A percentile compares a stretch with the other conserved stretches of the same genome.
Evolutionary conservation across 2,797 vertebrate species (phyloP).

Genomic region (Syngnathus acus): DNA sequence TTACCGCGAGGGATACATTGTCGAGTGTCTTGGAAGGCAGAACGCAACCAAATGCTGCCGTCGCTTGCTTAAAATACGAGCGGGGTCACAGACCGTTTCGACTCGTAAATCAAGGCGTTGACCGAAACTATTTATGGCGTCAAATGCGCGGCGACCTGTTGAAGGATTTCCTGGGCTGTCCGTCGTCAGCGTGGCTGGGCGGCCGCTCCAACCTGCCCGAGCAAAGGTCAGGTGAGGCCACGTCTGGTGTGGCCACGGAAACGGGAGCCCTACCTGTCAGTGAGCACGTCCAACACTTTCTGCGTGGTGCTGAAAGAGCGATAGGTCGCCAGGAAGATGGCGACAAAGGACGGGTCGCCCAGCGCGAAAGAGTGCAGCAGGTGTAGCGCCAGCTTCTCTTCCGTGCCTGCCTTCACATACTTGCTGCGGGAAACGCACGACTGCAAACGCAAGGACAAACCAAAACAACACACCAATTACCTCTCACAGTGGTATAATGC

Average conservation of each 20-base stretch:
- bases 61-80: too few relatives aligned
- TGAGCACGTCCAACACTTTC: slow-evolving; percentile 75
- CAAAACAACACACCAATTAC: neutral
- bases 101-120: too few relatives aligned
- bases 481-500: neutral
- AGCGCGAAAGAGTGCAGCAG: slow-evolving; percentile 76
- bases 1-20: too few relatives aligned
- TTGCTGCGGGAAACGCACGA: slow-evolving; percentile 47
- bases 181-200: slow-evolving; percentile 54
- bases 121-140: too few relatives aligned
- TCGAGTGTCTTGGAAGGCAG: too few relatives aligned
- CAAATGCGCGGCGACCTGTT: slow-evolving; percentile 58
- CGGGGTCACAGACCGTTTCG: too few relatives aligned
- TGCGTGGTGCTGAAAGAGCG: slow-evolving; percentile 76
- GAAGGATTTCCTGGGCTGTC: slow-evolving; percentile 64
- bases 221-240: neutral
- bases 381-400: slow-evolving; percentile 80
- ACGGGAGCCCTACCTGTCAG: slow-evolving; percentile 67
- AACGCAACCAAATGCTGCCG: too few relatives aligned
- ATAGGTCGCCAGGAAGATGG: slow-evolving; percentile 84
- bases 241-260: neutral
- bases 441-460: slow-evolving; percentile 22
- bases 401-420: slow-evolving; percentile 77
- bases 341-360: slow-evolving; percentile 75
- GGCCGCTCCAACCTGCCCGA: slow-evolving; percentile 65